Conservation (phyloP, 2,888 invertebrate genomes). For the Melieria omissa region DNA sequence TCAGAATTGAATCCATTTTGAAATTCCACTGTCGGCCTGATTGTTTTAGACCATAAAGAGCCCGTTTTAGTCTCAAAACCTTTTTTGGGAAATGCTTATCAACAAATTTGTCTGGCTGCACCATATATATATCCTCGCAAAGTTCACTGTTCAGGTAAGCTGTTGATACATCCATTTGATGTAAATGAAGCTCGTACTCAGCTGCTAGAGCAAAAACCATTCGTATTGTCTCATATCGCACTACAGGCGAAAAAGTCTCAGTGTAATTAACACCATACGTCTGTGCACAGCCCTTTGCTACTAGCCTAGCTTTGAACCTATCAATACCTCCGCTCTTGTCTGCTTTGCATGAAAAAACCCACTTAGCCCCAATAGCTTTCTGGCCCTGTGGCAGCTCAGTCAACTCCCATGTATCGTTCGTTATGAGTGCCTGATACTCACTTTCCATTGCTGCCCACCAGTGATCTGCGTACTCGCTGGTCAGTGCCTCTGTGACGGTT, state of each 20-base stretch:
- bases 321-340: constrained; percentile 8
- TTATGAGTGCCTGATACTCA: constrained; percentile 33
- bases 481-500: constrained; percentile 38
- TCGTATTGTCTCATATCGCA: no score
- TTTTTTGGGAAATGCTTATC: no score
- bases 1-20: constrained; percentile 26
- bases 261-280: not conserved
- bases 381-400: constrained; percentile 24
- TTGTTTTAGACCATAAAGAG: no score
- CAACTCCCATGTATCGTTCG: constrained; percentile 34
- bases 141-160: no score
- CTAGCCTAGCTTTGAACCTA: constrained; percentile 7
- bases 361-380: no score
- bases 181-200: no score
- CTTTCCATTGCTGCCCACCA: constrained; percentile 41
- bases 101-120: no score
- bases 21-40: no score
- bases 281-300: constrained; percentile 13
- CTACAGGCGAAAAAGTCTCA: constrained; percentile 14
- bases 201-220: no score
- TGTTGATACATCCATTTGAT: no score
- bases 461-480: constrained; percentile 20
- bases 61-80: no score
- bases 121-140: no score
- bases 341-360: not conserved